Evolutionary conservation across 2,888 invertebrate species (phyloP).

Genomic region (Hartigia nigra): DNA sequence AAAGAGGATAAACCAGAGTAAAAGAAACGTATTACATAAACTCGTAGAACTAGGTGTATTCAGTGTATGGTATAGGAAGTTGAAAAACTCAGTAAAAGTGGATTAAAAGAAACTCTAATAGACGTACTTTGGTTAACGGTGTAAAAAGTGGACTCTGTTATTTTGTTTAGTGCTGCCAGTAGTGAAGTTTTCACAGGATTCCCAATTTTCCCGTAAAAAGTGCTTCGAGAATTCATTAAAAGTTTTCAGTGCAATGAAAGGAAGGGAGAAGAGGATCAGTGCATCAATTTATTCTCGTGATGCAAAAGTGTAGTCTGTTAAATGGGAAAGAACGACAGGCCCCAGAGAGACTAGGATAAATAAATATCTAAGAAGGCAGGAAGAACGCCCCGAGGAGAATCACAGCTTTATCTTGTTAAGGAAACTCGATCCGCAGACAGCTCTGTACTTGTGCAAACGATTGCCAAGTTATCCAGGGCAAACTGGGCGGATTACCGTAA

Average conservation of each 20-base stretch:
- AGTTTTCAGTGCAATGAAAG: neutral
- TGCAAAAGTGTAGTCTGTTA: neutral
- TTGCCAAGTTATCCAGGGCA: constrained; percentile 11
- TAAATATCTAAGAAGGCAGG: neutral
- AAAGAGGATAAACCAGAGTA: neutral
- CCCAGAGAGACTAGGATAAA: neutral
- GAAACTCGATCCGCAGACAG: neutral
- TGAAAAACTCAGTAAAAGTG: too few species aligned
- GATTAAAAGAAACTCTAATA: too few species aligned
- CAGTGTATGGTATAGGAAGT: neutral
- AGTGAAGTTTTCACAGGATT: neutral
- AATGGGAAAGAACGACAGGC: neutral
- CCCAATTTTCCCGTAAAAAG: neutral
- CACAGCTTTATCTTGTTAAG: neutral
- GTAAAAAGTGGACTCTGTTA: too few species aligned
- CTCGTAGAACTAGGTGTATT: neutral
- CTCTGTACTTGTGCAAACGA: neutral
- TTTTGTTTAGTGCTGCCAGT: neutral
- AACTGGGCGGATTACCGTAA: constrained; percentile 27
- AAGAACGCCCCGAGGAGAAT: neutral
- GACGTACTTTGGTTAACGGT: too few species aligned
- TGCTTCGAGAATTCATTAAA: neutral
- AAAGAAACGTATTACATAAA: neutral
- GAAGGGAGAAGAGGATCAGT: neutral
- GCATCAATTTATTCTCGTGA: neutral